A percentile compares a stretch with the other conserved stretches of the same genome.
Evolutionary conservation across 2,888 invertebrate genomes (phyloP).

Genomic region (Drosophila kanekoi): DNA sequence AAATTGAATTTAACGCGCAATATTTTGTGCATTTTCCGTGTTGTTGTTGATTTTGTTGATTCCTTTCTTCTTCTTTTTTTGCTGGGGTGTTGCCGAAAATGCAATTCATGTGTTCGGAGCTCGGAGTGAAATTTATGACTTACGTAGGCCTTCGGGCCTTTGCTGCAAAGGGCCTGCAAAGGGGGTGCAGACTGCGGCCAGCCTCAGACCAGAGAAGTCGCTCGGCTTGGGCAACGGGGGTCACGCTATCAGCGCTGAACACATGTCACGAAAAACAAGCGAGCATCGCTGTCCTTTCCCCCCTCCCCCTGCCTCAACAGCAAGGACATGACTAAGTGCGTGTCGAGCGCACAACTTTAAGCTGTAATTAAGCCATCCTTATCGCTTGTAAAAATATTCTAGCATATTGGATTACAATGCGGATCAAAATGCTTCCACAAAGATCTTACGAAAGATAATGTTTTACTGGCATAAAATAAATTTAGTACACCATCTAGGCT

Average conservation of each 20-base stretch:
- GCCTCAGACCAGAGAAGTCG: conserved; percentile 35
- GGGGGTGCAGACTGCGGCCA: conserved; percentile 54
- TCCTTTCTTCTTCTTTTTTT: conserved; percentile 19
- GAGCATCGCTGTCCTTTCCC: conserved; percentile 12
- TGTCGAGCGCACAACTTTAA: conserved; percentile 55
- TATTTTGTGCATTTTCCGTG: conserved; percentile 80
- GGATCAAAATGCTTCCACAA: conserved; percentile 15
- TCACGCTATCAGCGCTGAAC: conserved; percentile 73
- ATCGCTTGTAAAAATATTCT: conserved; percentile 52
- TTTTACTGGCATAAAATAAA: neutral
- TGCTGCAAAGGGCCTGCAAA: conserved; percentile 4
- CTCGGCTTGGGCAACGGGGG: conserved; percentile 29
- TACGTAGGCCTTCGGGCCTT: conserved; percentile 39
- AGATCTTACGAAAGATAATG: neutral
- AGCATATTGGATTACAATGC: conserved; percentile 58
- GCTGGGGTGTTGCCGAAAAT: conserved; percentile 67
- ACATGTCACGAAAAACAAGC: conserved; percentile 78
- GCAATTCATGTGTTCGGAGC: conserved; percentile 75
- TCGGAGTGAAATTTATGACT: conserved; percentile 75
- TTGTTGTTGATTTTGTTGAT: conserved; percentile 22
- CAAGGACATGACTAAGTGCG: conserved; percentile 53
- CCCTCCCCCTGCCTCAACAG: neutral
- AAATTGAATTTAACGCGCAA: conserved; percentile 84
- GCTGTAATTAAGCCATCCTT: conserved; percentile 63
- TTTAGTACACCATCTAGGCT: too few species aligned